Evolutionary conservation across 2,113 vertebrate genomes (phyloP).

Genomic region (Atrichornis clamosus): DNA sequence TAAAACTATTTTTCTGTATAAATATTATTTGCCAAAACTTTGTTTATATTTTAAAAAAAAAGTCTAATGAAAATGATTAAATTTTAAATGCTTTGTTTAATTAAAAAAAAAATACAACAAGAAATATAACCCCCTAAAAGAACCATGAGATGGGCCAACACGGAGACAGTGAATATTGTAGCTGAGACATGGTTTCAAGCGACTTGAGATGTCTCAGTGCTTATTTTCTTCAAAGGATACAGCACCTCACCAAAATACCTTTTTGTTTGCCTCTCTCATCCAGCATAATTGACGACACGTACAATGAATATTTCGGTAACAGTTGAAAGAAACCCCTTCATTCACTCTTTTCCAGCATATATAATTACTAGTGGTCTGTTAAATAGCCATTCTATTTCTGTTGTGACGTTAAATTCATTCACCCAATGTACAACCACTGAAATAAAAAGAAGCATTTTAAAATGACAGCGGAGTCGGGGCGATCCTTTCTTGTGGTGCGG

Average conservation of each 20-base stretch:
- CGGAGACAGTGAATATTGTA: conserved; percentile 65
- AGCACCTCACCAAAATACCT: conserved; percentile 71
- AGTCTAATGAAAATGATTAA: conserved; percentile 76
- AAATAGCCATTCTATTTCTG: conserved; percentile 78
- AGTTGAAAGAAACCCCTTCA: conserved; percentile 64
- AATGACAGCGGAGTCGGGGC: not conserved
- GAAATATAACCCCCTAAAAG: conserved; percentile 67
- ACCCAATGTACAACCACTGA: conserved; percentile 81
- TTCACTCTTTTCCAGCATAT: conserved; percentile 72
- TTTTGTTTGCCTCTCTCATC: conserved; percentile 75
- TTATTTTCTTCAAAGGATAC: conserved; percentile 69
- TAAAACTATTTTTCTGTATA: conserved; percentile 85
- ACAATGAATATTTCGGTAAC: conserved; percentile 68
- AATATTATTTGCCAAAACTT: conserved; percentile 86
- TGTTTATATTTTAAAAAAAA: conserved; percentile 80
- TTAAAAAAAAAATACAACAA: conserved; percentile 36
- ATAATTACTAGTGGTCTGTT: conserved; percentile 78
- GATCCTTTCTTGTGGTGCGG: not conserved
- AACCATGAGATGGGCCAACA: conserved; percentile 75
- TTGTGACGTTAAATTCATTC: conserved; percentile 81
- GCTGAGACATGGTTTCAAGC: conserved; percentile 63
- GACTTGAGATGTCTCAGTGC: conserved; percentile 69
- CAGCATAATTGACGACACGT: conserved; percentile 59
- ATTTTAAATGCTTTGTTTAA: conserved; percentile 81
- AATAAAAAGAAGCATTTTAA: conserved; percentile 84